Conservation (phyloP, 2,888 invertebrate species). For the Steinernema scapterisci region DNA sequence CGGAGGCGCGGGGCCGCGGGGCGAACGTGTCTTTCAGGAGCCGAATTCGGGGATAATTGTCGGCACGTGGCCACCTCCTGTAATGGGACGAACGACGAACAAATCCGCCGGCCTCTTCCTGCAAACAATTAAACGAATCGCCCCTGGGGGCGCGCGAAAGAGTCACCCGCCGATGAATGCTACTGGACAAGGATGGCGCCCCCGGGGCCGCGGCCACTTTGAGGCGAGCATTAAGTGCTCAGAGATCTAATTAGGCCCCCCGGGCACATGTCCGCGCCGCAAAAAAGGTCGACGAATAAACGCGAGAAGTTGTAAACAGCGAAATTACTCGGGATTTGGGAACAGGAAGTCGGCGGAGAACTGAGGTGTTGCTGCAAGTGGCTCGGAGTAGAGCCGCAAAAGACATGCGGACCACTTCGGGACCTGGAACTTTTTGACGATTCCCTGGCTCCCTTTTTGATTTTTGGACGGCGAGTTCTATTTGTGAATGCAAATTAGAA, state of each 20-base stretch:
- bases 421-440: no score
- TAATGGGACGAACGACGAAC: constrained; percentile 27
- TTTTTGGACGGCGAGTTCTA: no score
- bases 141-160: constrained; percentile 10
- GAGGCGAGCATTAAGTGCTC: not conserved
- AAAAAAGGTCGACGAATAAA: not conserved
- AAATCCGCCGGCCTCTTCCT: constrained; percentile 17
- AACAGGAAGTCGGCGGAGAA: not conserved
- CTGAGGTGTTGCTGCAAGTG: no score
- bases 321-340: not conserved
- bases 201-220: constrained; percentile 1
- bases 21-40: not conserved
- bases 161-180: not conserved
- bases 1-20: not conserved
- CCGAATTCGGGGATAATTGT: constrained; percentile 9
- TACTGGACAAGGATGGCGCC: not conserved
- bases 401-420: no score
- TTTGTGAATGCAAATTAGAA: no score
- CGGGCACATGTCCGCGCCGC: not conserved
- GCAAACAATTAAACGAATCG: constrained; percentile 23
- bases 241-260: constrained; percentile 8
- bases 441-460: no score
- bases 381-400: no score
- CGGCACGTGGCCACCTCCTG: constrained; percentile 23
- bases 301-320: not conserved